Conservation (phyloP, 1,140 invertebrate genomes). For the Dendroctonus ponderosae region DNA sequence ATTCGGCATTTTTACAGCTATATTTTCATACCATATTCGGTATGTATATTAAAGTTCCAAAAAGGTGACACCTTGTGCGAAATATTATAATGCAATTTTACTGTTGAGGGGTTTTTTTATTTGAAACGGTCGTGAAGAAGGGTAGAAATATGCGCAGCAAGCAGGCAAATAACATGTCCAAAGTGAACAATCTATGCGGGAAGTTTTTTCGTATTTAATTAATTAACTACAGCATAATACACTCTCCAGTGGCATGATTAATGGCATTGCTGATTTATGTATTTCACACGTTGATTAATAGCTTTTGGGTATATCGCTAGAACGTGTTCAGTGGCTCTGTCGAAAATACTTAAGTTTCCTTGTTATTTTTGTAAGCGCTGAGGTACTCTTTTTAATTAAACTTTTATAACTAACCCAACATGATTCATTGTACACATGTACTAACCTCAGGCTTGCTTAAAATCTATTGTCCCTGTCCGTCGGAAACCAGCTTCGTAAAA, state of each 20-base stretch:
- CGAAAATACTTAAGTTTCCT: conserved; percentile 28
- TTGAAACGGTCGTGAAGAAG: conserved; percentile 7
- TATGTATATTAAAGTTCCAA: conserved; percentile 1
- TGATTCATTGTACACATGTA: conserved; percentile 14
- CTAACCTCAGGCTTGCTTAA: background rate
- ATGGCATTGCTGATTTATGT: conserved; percentile 32
- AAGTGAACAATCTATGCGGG: conserved; percentile 27
- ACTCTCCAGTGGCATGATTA: conserved; percentile 33
- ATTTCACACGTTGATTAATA: conserved; percentile 34
- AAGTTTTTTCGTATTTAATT: conserved; percentile 31
- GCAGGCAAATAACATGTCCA: conserved; percentile 27
- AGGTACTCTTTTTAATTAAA: conserved; percentile 28
- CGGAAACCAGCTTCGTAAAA: too few relatives aligned
- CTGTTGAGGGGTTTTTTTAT: conserved; percentile 8
- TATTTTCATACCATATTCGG: background rate
- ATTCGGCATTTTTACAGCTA: background rate
- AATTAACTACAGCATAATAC: conserved; percentile 33
- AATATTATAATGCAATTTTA: conserved; percentile 22
- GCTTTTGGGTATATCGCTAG: conserved; percentile 26
- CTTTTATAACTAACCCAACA: conserved; percentile 21
- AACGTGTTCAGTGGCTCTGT: conserved; percentile 27
- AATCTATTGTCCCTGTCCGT: too few relatives aligned
- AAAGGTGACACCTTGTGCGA: background rate
- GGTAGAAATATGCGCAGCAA: conserved; percentile 12
- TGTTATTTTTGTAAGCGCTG: conserved; percentile 21